Conservation (phyloP, 2,888 invertebrate genomes). For the Noctua janthe region DNA sequence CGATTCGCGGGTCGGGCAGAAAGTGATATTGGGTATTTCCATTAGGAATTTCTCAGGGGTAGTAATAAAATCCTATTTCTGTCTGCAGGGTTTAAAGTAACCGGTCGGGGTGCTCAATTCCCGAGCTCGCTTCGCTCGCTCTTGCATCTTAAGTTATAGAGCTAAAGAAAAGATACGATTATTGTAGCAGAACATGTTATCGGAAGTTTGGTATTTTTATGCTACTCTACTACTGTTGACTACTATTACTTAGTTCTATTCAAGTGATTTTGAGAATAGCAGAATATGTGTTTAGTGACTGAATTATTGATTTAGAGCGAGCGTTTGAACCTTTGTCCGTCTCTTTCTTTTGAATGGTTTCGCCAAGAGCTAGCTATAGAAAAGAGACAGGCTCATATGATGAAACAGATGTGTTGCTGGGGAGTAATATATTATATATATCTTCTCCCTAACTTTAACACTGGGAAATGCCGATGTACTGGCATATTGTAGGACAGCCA, state of each 20-base stretch:
- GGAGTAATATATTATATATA: not conserved
- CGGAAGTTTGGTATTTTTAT: no score
- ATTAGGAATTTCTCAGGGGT: no score
- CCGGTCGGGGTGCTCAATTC: no score
- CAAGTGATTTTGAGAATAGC: not conserved
- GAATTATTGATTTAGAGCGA: not conserved
- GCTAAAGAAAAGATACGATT: no score
- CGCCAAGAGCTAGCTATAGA: not conserved
- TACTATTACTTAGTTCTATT: no score
- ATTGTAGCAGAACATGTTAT: no score
- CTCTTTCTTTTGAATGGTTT: not conserved
- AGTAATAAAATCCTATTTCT: no score
- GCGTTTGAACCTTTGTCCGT: not conserved
- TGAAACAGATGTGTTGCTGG: not conserved
- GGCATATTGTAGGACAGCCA: not conserved
- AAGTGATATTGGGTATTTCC: no score
- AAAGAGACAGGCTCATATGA: not conserved
- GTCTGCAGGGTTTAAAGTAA: no score
- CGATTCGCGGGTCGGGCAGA: not conserved
- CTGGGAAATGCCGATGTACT: not conserved
- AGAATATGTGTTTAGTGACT: not conserved
- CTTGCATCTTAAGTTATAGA: no score
- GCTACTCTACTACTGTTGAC: no score
- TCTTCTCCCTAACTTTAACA: not conserved
- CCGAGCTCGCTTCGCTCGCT: no score